These are phyloP conservation scores for Coecobrya sp. DNA, from an alignment of 2,888 invertebrate species.

Conservation along the genomic window DNA sequence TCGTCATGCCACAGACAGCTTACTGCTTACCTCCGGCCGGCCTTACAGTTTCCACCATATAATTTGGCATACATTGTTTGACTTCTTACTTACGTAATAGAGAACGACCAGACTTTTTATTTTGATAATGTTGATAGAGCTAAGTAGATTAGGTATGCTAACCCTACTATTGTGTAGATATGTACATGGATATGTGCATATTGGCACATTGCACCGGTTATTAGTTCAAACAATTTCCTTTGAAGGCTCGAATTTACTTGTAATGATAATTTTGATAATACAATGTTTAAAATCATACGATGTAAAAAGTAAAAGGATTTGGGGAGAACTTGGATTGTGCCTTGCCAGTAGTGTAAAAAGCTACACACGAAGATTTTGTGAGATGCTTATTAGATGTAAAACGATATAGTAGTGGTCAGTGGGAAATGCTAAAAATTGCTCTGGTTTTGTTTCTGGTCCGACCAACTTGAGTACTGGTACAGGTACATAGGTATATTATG, in stretches of 20 bases:
- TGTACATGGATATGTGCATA: no score
- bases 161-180: no score
- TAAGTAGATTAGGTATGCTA: neutral
- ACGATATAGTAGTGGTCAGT: no score
- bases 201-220: no score
- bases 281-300: neutral
- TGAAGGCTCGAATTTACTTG: neutral
- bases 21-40: neutral
- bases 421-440: no score
- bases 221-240: neutral
- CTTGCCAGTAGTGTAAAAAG: no score
- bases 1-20: neutral
- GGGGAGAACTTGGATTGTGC: no score
- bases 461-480: no score
- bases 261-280: neutral
- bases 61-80: conserved; percentile 23
- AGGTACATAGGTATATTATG: no score
- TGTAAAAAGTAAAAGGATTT: neutral
- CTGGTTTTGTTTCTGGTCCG: no score
- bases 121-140: neutral
- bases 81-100: conserved; percentile 58
- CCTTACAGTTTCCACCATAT: neutral
- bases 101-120: neutral
- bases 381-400: no score
- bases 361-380: no score